Evolutionary conservation across 1,140 invertebrate species (phyloP), one percentile per base, ranked within the genome.

Genomic region (Uloborus diversus): DNA sequence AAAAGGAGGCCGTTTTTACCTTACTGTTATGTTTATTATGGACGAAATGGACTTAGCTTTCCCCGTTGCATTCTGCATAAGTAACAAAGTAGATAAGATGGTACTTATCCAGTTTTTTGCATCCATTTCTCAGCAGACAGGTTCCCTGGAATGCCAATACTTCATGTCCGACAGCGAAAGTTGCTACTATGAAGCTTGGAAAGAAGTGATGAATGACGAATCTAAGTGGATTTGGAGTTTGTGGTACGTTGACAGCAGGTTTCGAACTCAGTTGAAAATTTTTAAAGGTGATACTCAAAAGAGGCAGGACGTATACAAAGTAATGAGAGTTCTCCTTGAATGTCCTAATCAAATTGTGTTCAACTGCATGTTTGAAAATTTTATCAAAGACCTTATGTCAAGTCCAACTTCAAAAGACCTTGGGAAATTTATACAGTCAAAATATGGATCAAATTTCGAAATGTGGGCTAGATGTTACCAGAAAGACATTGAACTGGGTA

Each of bases 11-110:
- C 59, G 73, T 11, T 76, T 76, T 30, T 66, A 76, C n/a, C 25
- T 76, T 0, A 76, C 73, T 56, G 62, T 65, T 33, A 42, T 76
- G 0, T 56, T 66, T n/a, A 37, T 65, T n/a, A 64, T 76, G 73
- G 73, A 76, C 42, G 73, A 76, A 13, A n/a, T 27, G 13, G 62
- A 76, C 4, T 49, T 56, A 27, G 73, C 73, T 1, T 76, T 76
- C 56, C 73, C 73, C 13, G 73, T 65, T 27, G 73, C 73, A 9
- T 76, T 76, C n/a, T 76, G 73, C 37, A 76, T 76, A 1, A 76
- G 73, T 25, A 76, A 56, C 37, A 64, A 66, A 56, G 23, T 59
- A 1, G 32, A 71, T 27, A 76, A 56, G 20, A 3, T 17, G 35
- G 49, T 76, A 3, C 37, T 66, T 17, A 11, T 17, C 28, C 47